phyloP scores from a whole-genome alignment of 2,113 vertebrate genomes.

The Puffinus mauretanicus region DNA sequence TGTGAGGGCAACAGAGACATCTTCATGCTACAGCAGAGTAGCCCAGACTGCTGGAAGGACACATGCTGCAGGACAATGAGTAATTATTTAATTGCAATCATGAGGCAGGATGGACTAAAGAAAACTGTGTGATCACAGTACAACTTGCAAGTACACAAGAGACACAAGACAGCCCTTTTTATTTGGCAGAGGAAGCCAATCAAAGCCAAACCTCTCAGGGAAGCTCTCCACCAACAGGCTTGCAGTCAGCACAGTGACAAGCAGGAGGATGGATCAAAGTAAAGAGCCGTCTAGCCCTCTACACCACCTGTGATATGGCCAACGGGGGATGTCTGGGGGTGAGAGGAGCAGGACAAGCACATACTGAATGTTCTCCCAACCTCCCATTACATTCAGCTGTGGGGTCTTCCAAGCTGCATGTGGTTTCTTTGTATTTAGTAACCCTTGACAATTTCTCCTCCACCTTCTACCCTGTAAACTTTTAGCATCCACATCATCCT shows the following conservation, averaged over 20 bases:
- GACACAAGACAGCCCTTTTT: neutral
- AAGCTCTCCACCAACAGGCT: neutral
- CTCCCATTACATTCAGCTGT: neutral
- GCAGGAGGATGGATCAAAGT: neutral
- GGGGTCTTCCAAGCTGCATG: neutral
- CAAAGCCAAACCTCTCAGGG: neutral
- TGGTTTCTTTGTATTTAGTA: neutral
- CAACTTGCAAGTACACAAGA: neutral
- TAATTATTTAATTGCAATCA: neutral
- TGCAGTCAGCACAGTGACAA: neutral
- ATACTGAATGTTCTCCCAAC: neutral
- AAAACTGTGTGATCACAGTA: neutral
- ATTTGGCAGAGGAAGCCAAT: neutral
- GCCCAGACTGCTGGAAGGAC: neutral
- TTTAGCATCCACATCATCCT: neutral
- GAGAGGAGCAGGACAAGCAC: neutral
- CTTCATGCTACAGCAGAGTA: neutral
- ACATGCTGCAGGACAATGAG: neutral
- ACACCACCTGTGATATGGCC: neutral
- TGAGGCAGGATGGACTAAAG: neutral
- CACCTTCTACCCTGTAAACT: neutral
- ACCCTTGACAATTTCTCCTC: neutral
- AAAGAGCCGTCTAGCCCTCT: neutral
- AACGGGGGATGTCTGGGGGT: accelerated
- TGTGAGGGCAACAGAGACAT: neutral